phyloP scores from a whole-genome alignment of 2,797 vertebrate species.

The Tauraco hartlaubi region DNA sequence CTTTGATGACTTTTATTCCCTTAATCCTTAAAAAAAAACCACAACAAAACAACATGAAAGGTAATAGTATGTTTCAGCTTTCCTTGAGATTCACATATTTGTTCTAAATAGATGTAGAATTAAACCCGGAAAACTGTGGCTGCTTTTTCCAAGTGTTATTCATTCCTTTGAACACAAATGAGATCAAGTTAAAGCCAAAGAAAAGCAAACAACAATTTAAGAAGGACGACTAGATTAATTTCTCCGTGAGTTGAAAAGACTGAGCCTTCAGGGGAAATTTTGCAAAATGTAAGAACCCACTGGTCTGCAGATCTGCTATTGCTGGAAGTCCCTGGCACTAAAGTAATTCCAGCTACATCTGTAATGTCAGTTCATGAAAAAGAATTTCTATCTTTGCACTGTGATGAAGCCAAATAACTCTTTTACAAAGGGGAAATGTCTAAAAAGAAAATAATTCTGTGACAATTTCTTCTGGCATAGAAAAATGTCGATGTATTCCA shows the following conservation, averaged over 20 bases:
- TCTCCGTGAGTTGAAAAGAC: not conserved
- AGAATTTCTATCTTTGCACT: not conserved
- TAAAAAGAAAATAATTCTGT: not conserved
- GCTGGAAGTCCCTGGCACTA: not conserved
- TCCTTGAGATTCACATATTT: not conserved
- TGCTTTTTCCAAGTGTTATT: not conserved
- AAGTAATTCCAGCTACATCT: not conserved
- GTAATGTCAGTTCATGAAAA: not conserved
- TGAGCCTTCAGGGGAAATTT: not conserved
- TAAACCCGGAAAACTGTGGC: not conserved
- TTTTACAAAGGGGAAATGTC: not conserved
- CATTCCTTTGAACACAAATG: not conserved
- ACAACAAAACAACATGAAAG: not conserved
- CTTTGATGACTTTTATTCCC: not conserved
- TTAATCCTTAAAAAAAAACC: not conserved
- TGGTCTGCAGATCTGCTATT: not conserved
- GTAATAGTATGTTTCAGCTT: not conserved
- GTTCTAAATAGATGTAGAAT: not conserved
- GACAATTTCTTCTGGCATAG: not conserved
- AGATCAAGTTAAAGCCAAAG: not conserved
- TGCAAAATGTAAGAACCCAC: not conserved
- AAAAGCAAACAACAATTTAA: not conserved
- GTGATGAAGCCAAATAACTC: not conserved
- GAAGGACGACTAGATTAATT: not conserved
- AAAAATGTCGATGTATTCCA: accelerated